Evolutionary conservation across 1,140 invertebrate species (phyloP), one percentile per base, ranked within the genome.

Genomic region (Fopius arisanus): DNA sequence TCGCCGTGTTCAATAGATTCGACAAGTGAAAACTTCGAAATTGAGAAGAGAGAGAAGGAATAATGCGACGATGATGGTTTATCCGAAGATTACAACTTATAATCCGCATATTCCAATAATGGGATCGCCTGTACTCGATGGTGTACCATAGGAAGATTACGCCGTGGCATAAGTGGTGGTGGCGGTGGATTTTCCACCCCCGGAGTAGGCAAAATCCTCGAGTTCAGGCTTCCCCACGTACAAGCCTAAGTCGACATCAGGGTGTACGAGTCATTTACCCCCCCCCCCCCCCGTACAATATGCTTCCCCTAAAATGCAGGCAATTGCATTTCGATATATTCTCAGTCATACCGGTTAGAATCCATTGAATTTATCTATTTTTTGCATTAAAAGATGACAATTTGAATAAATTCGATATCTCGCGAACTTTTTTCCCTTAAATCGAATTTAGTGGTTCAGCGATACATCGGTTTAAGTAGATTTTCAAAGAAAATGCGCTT

Each of bases 51-150:
- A 48, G n/a, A 31, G 28, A 54, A 43, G 10, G 31, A 71, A 62
- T 37, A 43, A 68, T 68, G 12, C 14, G 21, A 12, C 3, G 41
- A 28, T 2, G 23, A 37, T 33, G 33, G 33, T 48, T 23, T n/a
- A 67, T 37, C 70, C 63, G 75, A 28, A 76, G 82, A 78, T 84
- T 84, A 84, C 83, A 82, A 82, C 79, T 81, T 80, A 80, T 84
- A 84, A 84, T 84, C 83, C 73, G 16, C 40, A 76, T 70, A 73
- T 83, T 82, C 81, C 72, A 76, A 81, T 84, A 82, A 84, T 83
- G 78, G 62, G 54, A 59, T 59, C 54, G 10, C 81, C 78, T 83
- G 79, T 79, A 74, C 81, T 70, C 72, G 75, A 70, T 76, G 43
- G 43, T 73, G 67, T 77, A 74, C 67, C 76, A 70, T 73, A 72